Evolutionary conservation across 2,888 invertebrate genomes (phyloP).

Genomic region (Oscheius sp.): DNA sequence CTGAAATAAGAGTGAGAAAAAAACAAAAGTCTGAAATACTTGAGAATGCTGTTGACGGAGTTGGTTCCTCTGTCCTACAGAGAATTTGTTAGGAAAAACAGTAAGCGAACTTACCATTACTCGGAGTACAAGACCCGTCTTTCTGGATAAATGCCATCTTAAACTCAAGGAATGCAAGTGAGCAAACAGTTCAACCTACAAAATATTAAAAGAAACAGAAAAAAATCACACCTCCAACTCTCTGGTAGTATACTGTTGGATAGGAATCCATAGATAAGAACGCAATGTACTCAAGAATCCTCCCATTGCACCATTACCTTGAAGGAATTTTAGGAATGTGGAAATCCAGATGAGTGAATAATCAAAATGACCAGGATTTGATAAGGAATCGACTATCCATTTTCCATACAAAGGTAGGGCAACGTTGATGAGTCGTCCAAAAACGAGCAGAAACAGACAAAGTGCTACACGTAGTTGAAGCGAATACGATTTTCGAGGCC

Average conservation of each 20-base stretch:
- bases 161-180: slow-evolving; percentile 80
- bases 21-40: slow-evolving; percentile 72
- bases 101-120: too few relatives aligned
- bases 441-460: slow-evolving; percentile 83
- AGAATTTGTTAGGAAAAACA: too few relatives aligned
- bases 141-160: slow-evolving; percentile 91
- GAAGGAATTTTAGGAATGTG: slow-evolving; percentile 88
- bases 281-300: slow-evolving; percentile 91
- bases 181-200: slow-evolving; percentile 61
- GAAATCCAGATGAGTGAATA: slow-evolving; percentile 92
- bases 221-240: slow-evolving; percentile 81
- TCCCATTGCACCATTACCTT: slow-evolving; percentile 84
- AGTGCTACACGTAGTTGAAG: slow-evolving; percentile 86
- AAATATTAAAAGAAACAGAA: not conserved
- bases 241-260: slow-evolving; percentile 91
- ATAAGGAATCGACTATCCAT: slow-evolving; percentile 87
- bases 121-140: slow-evolving; percentile 94
- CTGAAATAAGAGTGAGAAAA: slow-evolving; percentile 34
- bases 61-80: slow-evolving; percentile 97
- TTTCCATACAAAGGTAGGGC: slow-evolving; percentile 93
- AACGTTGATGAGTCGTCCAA: slow-evolving; percentile 88
- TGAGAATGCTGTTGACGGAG: slow-evolving; percentile 91
- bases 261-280: slow-evolving; percentile 91
- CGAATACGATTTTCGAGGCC: slow-evolving; percentile 84
- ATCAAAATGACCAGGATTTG: slow-evolving; percentile 79